Conservation (phyloP, 2,113 vertebrate species). For the Proterorhinus semilunaris region DNA sequence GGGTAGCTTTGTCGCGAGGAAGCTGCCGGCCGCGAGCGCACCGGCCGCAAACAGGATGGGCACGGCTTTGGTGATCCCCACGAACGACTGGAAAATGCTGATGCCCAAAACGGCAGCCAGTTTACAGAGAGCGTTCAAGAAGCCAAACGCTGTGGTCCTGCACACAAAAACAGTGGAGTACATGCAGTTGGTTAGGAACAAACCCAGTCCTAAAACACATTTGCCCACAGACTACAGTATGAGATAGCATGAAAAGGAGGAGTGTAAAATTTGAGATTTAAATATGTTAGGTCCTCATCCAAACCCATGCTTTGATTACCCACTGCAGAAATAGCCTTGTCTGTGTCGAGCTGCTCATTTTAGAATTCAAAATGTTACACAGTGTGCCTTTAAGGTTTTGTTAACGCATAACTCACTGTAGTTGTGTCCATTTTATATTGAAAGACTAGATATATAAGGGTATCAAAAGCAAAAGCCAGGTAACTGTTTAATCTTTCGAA, state of each 20-base stretch:
- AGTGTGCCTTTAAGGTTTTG: too few species aligned
- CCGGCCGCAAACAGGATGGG: conserved; percentile 91
- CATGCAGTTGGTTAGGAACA: background rate
- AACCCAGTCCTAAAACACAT: too few species aligned
- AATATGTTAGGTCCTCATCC: too few species aligned
- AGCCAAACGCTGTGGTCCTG: conserved; percentile 93
- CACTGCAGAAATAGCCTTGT: too few species aligned
- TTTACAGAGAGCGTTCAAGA: conserved; percentile 93
- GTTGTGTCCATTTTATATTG: too few species aligned
- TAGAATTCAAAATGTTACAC: too few species aligned
- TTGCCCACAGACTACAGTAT: too few species aligned
- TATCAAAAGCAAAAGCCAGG: background rate
- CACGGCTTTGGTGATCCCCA: conserved; percentile 92
- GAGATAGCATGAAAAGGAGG: too few species aligned
- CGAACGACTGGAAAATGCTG: conserved; percentile 97
- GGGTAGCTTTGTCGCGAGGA: conserved; percentile 90
- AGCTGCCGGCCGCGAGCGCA: conserved; percentile 88
- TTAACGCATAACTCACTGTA: too few species aligned
- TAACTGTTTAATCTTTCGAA: background rate
- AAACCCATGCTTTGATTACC: too few species aligned
- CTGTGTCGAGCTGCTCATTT: too few species aligned
- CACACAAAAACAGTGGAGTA: conserved; percentile 1
- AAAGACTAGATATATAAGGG: background rate
- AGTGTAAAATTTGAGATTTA: too few species aligned
- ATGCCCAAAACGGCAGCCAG: conserved; percentile 93